Evolutionary conservation across 2,797 vertebrate genomes (phyloP).

Genomic region (Rhincodon typus): DNA sequence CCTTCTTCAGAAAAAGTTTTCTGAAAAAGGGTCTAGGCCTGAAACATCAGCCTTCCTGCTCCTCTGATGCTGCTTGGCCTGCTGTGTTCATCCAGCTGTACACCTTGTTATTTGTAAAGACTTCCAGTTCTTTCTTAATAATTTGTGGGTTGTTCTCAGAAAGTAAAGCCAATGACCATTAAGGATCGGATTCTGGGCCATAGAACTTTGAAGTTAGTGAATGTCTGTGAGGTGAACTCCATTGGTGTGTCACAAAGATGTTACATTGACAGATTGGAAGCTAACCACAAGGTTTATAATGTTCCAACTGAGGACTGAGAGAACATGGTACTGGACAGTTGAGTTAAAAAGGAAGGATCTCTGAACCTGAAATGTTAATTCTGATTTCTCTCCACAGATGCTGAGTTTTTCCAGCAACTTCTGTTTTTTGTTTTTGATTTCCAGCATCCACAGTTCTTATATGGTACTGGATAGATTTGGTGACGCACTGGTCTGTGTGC

Average conservation of each 20-base stretch:
- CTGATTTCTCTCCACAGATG: too few species aligned
- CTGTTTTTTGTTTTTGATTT: too few species aligned
- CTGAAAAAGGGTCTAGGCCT: too few species aligned
- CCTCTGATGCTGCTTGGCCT: too few species aligned
- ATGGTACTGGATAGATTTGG: background rate
- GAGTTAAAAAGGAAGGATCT: too few species aligned
- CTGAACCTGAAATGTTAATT: too few species aligned
- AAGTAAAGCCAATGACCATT: background rate
- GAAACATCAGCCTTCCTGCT: too few species aligned
- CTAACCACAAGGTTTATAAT: background rate
- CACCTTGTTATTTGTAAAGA: too few species aligned
- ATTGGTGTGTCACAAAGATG: background rate
- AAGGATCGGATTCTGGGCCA: background rate
- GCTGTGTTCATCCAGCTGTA: too few species aligned
- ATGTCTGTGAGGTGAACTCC: background rate
- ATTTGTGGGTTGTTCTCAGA: background rate
- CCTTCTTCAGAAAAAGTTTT: too few species aligned
- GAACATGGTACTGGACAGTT: background rate
- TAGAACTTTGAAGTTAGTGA: background rate
- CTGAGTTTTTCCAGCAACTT: too few species aligned
- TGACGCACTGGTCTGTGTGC: background rate
- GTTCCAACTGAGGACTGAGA: background rate
- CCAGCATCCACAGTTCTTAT: too few species aligned
- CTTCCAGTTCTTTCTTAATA: background rate
- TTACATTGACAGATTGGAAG: background rate